These are phyloP conservation scores for Thymallus thymallus DNA, from an alignment of 2,113 vertebrate genomes.

Conservation along the genomic window DNA sequence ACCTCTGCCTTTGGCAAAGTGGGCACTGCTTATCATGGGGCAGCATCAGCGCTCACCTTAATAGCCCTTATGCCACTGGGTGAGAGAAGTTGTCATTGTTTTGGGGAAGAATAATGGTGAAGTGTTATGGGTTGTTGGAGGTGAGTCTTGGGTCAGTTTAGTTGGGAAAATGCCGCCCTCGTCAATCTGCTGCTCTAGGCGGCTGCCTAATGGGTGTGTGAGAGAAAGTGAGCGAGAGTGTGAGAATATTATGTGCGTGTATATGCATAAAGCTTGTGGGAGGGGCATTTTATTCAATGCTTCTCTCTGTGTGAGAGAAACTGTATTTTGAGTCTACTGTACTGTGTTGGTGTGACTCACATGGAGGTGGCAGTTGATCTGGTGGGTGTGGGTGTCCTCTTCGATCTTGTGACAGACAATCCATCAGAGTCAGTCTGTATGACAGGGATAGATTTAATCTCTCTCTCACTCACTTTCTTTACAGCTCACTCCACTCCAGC, in stretches of 20 bases:
- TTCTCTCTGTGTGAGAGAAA: slow-evolving; percentile 10
- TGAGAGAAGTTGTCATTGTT: too few relatives aligned
- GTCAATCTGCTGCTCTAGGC: too few relatives aligned
- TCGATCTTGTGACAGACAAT: slow-evolving; percentile 75
- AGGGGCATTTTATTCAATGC: slow-evolving; percentile 11
- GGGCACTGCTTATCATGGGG: too few relatives aligned
- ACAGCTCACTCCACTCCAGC: slow-evolving; percentile 1
- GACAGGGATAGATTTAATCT: slow-evolving; percentile 67
- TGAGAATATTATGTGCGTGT: not conserved
- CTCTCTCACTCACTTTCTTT: slow-evolving; percentile 11
- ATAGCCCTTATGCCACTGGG: too few relatives aligned
- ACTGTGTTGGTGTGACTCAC: slow-evolving; percentile 13
- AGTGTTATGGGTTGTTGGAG: too few relatives aligned
- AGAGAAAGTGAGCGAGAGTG: too few relatives aligned
- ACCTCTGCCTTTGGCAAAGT: too few relatives aligned
- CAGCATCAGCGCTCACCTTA: too few relatives aligned
- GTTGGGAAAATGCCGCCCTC: too few relatives aligned
- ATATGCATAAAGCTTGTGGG: slow-evolving; percentile 1
- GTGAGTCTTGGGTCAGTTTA: too few relatives aligned
- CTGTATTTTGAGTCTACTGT: not conserved
- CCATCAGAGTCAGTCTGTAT: slow-evolving; percentile 77
- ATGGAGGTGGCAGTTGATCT: slow-evolving; percentile 65
- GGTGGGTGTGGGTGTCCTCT: slow-evolving; percentile 57
- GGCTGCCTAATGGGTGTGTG: too few relatives aligned
- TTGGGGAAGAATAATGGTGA: too few relatives aligned